Evolutionary conservation across 2,113 vertebrate genomes (phyloP).

Genomic region (Ahaetulla prasina): DNA sequence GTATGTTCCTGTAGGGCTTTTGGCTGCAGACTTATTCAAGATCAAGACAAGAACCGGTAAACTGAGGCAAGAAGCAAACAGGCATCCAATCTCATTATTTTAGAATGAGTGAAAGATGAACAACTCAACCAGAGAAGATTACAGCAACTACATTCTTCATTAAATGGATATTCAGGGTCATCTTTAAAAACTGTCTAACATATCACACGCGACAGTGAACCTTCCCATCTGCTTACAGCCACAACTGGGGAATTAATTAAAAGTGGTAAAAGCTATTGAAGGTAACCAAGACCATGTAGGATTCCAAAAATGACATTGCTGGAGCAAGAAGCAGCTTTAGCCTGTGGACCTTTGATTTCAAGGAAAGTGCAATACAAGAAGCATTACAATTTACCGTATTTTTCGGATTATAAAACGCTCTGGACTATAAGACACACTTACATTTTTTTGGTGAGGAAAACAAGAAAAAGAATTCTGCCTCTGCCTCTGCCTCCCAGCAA

Average conservation of each 20-base stretch:
- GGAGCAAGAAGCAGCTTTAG: background rate
- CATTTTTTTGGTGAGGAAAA: no score
- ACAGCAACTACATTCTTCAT: background rate
- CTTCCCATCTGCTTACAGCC: background rate
- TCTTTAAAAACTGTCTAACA: background rate
- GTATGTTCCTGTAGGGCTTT: background rate
- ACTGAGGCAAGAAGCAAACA: background rate
- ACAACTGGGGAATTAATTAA: background rate
- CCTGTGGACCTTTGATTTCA: background rate
- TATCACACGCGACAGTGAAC: background rate
- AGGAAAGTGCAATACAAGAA: background rate
- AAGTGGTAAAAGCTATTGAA: background rate
- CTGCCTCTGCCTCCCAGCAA: no score
- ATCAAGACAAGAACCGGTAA: background rate
- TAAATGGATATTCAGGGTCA: background rate
- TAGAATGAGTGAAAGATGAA: background rate
- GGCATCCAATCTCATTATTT: background rate
- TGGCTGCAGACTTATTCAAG: background rate
- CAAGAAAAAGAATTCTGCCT: no score
- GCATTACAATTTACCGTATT: background rate
- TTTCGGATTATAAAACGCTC: no score
- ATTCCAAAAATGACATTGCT: background rate
- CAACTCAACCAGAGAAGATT: background rate
- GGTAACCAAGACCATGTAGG: background rate
- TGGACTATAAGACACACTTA: no score